Evolutionary conservation across 2,888 invertebrate genomes (phyloP), one percentile per base, ranked within the genome.

Genomic region (Sarcophaga caerulescens): DNA sequence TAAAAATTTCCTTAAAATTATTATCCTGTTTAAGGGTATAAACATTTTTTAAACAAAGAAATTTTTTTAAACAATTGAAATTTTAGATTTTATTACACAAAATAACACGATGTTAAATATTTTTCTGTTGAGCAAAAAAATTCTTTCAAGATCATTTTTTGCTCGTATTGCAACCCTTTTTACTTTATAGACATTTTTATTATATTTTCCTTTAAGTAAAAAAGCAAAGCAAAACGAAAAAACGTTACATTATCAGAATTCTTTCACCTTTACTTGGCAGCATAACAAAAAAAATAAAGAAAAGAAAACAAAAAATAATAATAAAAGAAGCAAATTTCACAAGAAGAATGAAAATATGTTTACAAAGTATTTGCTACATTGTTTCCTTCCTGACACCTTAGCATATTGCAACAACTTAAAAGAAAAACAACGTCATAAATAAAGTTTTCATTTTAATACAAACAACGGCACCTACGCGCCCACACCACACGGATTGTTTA

Each of bases 311-410:
- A 80, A 75, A 84, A 63, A 63, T 21, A 63, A 23, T 23, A 63
- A 66, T 12, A 66, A 66, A 17, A 44, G 70, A 65, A 76, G 35
- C 35, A 35, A 35, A 35, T 35, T 35, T 35, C 35, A 35, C 35
- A 35, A 35, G 35, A 57, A 80, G 75, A 57, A 84, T 70, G 78
- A 79, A 84, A 90, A 92, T 90, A 92, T 92, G 91, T 92, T 92
- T 92, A 91, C 90, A 92, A 92, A 92, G 91, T 92, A 92, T 92
- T 92, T 92, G 86, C 86, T 86, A 92, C 92, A 92, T 92, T 91
- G 90, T 91, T 92, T 91, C 89, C 91, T 91, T 90, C 91, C 92
- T 91, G 91, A 91, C 92, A 91, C 91, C 90, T 87, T 82, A 83
- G 79, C 86, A 87, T 86, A 84, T 82, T 85, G 87, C 85, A 87